A percentile compares a stretch with the other conserved stretches of the same genome.
Evolutionary conservation across 2,113 vertebrate species (phyloP).

Genomic region (Paralichthys olivaceus): DNA sequence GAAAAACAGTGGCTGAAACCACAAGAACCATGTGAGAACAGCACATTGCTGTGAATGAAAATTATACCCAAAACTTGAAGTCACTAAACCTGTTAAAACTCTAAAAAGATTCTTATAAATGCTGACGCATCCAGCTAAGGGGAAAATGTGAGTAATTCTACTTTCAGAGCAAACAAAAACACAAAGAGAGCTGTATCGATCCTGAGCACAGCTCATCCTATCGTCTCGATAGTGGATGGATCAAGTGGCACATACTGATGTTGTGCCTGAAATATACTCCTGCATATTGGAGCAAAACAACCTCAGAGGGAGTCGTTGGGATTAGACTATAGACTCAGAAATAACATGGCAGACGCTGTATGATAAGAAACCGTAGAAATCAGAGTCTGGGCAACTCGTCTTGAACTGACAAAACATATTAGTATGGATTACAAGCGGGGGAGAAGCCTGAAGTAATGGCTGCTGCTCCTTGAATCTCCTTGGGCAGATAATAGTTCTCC

Average conservation of each 20-base stretch:
- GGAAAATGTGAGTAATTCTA: conserved; percentile 42
- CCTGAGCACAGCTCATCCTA: conserved; percentile 20
- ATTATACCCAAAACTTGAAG: neutral
- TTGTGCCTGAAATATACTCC: conserved; percentile 41
- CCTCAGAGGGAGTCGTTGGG: conserved; percentile 27
- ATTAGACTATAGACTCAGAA: conserved; percentile 32
- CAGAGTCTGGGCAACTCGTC: neutral
- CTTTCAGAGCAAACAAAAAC: conserved; percentile 46
- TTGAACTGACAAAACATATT: conserved; percentile 48
- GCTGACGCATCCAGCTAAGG: conserved; percentile 3
- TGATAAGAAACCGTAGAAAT: conserved; percentile 44
- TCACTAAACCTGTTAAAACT: conserved; percentile 9
- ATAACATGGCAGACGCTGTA: conserved; percentile 18
- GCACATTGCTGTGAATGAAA: neutral
- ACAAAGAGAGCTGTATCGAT: conserved; percentile 53
- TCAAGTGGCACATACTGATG: conserved; percentile 18
- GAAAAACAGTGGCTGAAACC: neutral
- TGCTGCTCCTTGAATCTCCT: conserved; percentile 36
- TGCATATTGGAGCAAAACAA: conserved; percentile 22
- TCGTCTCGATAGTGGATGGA: conserved; percentile 26
- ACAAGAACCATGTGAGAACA: neutral
- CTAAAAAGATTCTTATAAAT: conserved; percentile 4
- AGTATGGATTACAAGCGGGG: conserved; percentile 43
- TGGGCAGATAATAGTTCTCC: conserved; percentile 37
- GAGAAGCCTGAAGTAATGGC: conserved; percentile 35